Conservation (phyloP, 2,888 invertebrate genomes). For the Eupithecia pulchellata region DNA sequence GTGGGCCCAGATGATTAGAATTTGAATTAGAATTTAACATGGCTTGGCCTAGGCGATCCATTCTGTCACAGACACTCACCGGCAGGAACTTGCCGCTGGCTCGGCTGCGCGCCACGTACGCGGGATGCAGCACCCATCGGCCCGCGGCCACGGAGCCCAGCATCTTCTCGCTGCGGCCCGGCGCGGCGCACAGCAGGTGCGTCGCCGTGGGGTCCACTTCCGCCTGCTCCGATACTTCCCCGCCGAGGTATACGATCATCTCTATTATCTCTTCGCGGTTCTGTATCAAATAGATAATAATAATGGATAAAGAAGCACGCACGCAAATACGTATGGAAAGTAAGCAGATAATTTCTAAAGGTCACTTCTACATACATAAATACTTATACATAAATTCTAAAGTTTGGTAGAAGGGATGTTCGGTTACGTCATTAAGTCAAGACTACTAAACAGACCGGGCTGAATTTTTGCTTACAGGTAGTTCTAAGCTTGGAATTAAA, state of each 20-base stretch:
- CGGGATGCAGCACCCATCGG: constrained; percentile 94
- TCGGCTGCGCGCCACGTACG: constrained; percentile 89
- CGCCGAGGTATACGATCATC: constrained; percentile 87
- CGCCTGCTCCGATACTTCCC: constrained; percentile 83
- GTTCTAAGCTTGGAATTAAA: no score
- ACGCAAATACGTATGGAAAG: no score
- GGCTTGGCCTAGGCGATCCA: neutral
- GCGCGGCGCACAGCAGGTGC: constrained; percentile 91
- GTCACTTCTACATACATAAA: no score
- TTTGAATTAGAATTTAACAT: no score
- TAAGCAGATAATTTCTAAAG: no score
- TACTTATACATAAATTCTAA: no score
- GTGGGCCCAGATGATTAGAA: no score
- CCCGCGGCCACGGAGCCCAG: constrained; percentile 94
- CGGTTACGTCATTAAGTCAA: no score
- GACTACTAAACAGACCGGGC: no score
- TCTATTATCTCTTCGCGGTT: constrained; percentile 82
- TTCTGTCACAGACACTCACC: constrained; percentile 67
- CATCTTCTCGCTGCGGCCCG: constrained; percentile 94
- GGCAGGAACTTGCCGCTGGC: constrained; percentile 86
- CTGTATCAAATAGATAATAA: constrained; percentile 51
- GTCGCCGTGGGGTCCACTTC: constrained; percentile 85
- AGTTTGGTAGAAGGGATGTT: no score
- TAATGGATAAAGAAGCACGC: no score
- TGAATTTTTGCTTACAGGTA: no score